Percentiles rank a stretch among this genome's conserved stretches.
Evolutionary conservation across 2,888 invertebrate genomes (phyloP).

Genomic region (Apantesis nais): DNA sequence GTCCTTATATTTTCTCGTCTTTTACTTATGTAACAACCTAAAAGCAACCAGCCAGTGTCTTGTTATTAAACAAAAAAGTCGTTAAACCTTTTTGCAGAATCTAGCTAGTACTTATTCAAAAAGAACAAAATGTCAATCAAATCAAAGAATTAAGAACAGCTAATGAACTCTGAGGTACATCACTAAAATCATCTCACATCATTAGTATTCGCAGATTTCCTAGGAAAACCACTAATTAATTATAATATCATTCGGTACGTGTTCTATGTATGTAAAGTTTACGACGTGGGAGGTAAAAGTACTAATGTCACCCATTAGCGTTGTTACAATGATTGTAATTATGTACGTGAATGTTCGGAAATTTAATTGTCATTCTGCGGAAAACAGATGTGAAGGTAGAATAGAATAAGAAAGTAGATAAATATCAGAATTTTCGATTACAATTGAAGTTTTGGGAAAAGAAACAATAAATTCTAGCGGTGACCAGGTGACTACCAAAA

Average conservation of each 20-base stretch:
- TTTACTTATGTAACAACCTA: neutral
- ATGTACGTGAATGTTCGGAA: slow-evolving; percentile 16
- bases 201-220: slow-evolving; percentile 35
- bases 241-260: slow-evolving; percentile 44
- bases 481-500: too few species aligned
- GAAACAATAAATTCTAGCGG: neutral
- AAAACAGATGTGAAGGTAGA: slow-evolving; percentile 5
- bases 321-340: slow-evolving; percentile 12
- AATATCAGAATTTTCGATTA: neutral
- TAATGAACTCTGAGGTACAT: neutral
- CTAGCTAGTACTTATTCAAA: neutral
- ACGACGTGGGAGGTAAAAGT: slow-evolving; percentile 45
- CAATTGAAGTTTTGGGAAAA: neutral
- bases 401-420: too few species aligned
- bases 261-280: slow-evolving; percentile 24
- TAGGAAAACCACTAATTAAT: slow-evolving; percentile 46
- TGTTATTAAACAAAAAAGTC: neutral
- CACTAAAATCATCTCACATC: slow-evolving; percentile 11
- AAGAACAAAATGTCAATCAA: neutral
- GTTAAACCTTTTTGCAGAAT: neutral
- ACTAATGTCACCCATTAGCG: slow-evolving; percentile 16
- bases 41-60: neutral
- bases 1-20: too few species aligned
- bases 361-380: neutral
- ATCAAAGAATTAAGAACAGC: neutral